Evolutionary conservation across 1,140 invertebrate species (phyloP).

Genomic region (Nasonia vitripennis): DNA sequence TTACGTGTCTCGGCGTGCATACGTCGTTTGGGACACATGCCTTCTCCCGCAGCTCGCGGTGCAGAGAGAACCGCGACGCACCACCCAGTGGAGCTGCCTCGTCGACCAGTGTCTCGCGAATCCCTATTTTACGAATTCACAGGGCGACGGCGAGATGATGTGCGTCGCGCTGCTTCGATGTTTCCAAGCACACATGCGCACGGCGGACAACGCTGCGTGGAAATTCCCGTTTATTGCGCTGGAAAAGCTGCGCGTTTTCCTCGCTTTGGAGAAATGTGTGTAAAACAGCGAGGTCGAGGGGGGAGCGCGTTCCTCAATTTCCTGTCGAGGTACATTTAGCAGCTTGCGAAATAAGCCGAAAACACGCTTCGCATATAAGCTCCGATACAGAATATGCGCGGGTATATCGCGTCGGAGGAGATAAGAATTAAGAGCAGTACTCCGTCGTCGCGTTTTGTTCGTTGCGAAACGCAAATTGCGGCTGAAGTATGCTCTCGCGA

Average conservation of each 20-base stretch:
- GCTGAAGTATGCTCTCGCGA: neutral
- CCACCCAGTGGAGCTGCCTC: conserved; percentile 23
- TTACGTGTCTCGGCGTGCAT: conserved; percentile 75
- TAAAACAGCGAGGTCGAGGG: conserved; percentile 38
- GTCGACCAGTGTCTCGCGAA: conserved; percentile 60
- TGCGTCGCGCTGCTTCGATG: neutral
- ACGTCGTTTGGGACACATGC: conserved; percentile 74
- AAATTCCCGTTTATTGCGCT: neutral
- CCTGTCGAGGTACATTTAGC: neutral
- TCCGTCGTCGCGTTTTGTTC: conserved; percentile 9
- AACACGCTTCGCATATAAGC: neutral
- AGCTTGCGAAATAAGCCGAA: neutral
- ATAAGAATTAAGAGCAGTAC: conserved; percentile 42
- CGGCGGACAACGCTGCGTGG: neutral
- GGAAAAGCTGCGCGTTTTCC: neutral
- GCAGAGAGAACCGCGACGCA: neutral
- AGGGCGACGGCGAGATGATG: conserved; percentile 54
- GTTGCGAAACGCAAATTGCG: conserved; percentile 20
- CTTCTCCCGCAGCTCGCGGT: conserved; percentile 36
- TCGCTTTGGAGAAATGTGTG: neutral
- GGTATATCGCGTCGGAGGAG: neutral
- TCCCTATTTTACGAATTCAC: conserved; percentile 72
- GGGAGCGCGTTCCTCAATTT: conserved; percentile 62
- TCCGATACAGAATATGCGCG: neutral
- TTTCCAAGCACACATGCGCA: neutral